Conservation (phyloP, 1,140 invertebrate genomes). For the Maniola jurtina region DNA sequence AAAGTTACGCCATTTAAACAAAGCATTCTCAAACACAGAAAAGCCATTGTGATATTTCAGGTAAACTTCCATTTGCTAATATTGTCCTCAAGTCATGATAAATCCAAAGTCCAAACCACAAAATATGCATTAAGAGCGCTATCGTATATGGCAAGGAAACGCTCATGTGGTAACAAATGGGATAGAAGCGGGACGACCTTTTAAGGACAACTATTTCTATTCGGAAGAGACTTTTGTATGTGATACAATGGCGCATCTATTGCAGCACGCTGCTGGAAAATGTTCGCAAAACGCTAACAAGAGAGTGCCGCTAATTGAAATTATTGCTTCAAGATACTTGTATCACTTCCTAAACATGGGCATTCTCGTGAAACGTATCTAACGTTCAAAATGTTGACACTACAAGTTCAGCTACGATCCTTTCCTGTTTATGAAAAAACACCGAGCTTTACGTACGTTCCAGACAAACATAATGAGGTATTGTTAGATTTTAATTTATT, state of each 20-base stretch:
- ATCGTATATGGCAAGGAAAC: slow-evolving; percentile 27
- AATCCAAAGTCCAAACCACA: slow-evolving; percentile 18
- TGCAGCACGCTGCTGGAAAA: slow-evolving; percentile 35
- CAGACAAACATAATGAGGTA: too few species aligned
- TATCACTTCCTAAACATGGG: slow-evolving; percentile 5
- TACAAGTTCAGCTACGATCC: too few species aligned
- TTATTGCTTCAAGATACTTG: slow-evolving; percentile 39
- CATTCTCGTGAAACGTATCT: neutral
- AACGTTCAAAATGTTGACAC: neutral
- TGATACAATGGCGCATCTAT: slow-evolving; percentile 67
- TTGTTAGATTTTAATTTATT: too few species aligned
- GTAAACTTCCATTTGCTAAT: slow-evolving; percentile 18
- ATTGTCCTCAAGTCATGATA: slow-evolving; percentile 27
- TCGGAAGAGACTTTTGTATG: slow-evolving; percentile 60
- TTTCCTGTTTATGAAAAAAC: too few species aligned
- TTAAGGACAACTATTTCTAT: slow-evolving; percentile 58
- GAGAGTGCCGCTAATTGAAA: slow-evolving; percentile 55
- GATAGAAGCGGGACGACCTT: slow-evolving; percentile 47
- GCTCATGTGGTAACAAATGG: slow-evolving; percentile 57
- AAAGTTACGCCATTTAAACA: neutral
- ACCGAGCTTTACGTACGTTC: too few species aligned
- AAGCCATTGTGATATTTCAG: slow-evolving; percentile 5
- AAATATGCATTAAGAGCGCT: slow-evolving; percentile 29
- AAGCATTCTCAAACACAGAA: neutral
- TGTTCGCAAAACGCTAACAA: slow-evolving; percentile 58